Conservation (phyloP, 2,113 vertebrate species). For the Gymnocephalus cernua region DNA sequence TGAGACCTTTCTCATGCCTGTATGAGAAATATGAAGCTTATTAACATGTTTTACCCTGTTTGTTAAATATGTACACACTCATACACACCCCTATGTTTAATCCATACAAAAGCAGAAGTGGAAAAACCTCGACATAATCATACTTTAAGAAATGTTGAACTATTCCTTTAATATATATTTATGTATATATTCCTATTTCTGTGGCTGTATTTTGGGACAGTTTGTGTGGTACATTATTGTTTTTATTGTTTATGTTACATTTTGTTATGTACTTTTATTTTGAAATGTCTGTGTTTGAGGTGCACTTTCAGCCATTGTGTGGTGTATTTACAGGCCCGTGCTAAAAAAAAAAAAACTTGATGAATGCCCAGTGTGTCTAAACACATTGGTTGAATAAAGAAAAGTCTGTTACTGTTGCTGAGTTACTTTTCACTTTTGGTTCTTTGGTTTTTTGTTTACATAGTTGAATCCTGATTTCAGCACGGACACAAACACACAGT, state of each 20-base stretch:
- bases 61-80: neutral
- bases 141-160: neutral
- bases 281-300: neutral
- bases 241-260: neutral
- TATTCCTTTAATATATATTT: neutral
- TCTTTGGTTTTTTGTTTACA: too few relatives aligned
- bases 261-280: neutral
- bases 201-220: neutral
- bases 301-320: neutral
- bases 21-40: neutral
- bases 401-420: too few relatives aligned
- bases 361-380: neutral
- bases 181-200: neutral
- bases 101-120: neutral
- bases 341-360: neutral
- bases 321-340: neutral
- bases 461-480: neutral
- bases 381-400: neutral
- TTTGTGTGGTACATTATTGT: neutral
- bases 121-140: neutral
- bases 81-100: neutral
- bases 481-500: too few relatives aligned
- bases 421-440: too few relatives aligned
- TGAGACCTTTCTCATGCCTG: neutral
- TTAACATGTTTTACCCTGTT: neutral